These are phyloP conservation scores for Laothoe populi DNA, from an alignment of 2,888 invertebrate genomes.

Conservation along the genomic window DNA sequence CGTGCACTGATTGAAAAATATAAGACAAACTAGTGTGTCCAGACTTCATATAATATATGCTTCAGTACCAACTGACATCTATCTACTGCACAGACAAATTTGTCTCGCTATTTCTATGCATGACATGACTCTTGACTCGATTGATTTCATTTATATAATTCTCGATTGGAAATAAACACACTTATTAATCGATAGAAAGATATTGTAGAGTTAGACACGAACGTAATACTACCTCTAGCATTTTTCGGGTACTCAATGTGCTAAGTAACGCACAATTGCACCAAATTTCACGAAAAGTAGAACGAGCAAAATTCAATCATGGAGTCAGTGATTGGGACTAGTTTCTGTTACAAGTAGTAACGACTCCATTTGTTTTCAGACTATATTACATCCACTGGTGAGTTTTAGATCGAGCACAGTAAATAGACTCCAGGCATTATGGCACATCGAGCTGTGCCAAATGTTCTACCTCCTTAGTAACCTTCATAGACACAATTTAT, in stretches of 20 bases:
- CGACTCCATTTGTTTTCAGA: conserved; percentile 85
- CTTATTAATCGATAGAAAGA: background rate
- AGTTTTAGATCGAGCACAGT: conserved; percentile 77
- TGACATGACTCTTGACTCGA: conserved; percentile 39
- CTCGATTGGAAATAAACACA: conserved; percentile 4
- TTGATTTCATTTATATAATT: conserved; percentile 11
- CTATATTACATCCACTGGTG: conserved; percentile 84
- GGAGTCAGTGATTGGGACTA: conserved; percentile 80
- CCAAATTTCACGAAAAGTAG: conserved; percentile 38
- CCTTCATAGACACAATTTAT: background rate
- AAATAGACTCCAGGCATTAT: conserved; percentile 43
- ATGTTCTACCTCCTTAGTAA: background rate
- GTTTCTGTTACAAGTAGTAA: conserved; percentile 72
- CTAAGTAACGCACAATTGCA: conserved; percentile 15
- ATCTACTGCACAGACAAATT: conserved; percentile 31
- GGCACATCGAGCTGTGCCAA: conserved; percentile 22
- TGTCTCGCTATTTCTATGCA: conserved; percentile 47
- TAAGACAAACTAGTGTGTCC: conserved; percentile 28
- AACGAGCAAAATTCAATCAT: conserved; percentile 65
- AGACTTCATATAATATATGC: conserved; percentile 18
- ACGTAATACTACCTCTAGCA: conserved; percentile 5
- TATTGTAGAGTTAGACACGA: conserved; percentile 11
- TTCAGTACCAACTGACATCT: conserved; percentile 25
- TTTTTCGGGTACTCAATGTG: conserved; percentile 12
- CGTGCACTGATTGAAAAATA: conserved; percentile 47